Conservation (phyloP, 2,888 invertebrate genomes). For the Willowsia nigromaculata region DNA sequence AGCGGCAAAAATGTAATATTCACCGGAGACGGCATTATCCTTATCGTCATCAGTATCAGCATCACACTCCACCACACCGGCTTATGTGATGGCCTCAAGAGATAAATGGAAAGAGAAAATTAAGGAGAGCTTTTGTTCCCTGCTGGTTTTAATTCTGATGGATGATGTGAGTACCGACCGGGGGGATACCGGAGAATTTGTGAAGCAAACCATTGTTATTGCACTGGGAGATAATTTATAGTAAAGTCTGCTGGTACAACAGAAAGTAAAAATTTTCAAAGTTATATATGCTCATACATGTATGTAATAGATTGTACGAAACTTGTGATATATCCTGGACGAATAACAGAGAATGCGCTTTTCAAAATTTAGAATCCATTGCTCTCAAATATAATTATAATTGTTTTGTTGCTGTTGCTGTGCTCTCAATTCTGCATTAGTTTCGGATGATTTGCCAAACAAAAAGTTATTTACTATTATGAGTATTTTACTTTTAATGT, state of each 20-base stretch:
- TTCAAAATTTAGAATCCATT: not conserved
- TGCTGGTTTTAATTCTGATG: slow-evolving; percentile 43
- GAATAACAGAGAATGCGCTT: not conserved
- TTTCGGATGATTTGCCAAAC: slow-evolving; percentile 9
- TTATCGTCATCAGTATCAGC: not conserved
- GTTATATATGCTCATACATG: not conserved
- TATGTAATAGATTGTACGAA: not conserved
- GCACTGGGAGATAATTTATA: not conserved
- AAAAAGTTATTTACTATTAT: not conserved
- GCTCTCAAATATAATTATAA: not conserved
- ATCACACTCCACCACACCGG: not conserved
- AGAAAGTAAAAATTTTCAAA: not conserved
- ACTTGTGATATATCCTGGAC: not conserved
- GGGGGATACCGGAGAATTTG: not conserved
- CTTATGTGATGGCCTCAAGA: slow-evolving; percentile 20
- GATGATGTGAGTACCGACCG: not conserved
- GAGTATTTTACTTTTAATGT: slow-evolving; percentile 8
- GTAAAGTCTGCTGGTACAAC: not conserved
- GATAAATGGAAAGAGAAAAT: slow-evolving; percentile 20
- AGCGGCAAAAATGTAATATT: slow-evolving; percentile 1
- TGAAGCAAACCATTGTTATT: not conserved
- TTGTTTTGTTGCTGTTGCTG: not conserved
- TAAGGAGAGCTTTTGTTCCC: slow-evolving; percentile 22
- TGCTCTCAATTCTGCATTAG: slow-evolving; percentile 1
- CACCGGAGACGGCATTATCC: slow-evolving; percentile 19